These are phyloP conservation scores for Odocoileus hemionus DNA, from an alignment of 2,113 vertebrate genomes.

Conservation along the genomic window DNA sequence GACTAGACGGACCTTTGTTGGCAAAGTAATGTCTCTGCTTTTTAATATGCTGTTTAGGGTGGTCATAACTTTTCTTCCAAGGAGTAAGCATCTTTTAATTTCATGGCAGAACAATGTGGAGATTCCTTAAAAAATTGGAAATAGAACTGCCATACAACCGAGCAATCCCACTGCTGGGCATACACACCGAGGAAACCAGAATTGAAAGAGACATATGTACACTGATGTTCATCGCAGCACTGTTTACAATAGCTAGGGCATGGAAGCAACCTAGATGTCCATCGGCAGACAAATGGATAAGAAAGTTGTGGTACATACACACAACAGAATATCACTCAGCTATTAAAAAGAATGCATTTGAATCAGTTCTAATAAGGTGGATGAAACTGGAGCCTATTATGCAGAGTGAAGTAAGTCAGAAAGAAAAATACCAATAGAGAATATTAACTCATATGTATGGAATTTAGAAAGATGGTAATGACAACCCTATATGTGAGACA, in stretches of 20 bases:
- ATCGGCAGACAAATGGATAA: background rate
- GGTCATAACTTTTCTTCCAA: background rate
- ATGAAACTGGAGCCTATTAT: background rate
- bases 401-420: background rate
- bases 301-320: background rate
- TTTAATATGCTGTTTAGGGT: background rate
- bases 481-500: background rate
- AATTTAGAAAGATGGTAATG: background rate
- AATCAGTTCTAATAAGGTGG: background rate
- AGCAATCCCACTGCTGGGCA: background rate
- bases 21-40: background rate
- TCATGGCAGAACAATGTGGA: background rate
- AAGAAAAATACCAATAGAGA: background rate
- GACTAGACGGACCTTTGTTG: background rate
- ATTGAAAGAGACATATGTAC: background rate
- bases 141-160: background rate
- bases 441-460: background rate
- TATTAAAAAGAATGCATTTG: background rate
- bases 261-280: background rate
- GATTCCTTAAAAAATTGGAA: background rate
- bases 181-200: background rate
- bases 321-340: background rate
- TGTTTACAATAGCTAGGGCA: background rate
- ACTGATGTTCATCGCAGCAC: background rate
- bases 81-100: background rate